phyloP scores from a whole-genome alignment of 2,888 invertebrate genomes.

The Cheilosia grossa region DNA sequence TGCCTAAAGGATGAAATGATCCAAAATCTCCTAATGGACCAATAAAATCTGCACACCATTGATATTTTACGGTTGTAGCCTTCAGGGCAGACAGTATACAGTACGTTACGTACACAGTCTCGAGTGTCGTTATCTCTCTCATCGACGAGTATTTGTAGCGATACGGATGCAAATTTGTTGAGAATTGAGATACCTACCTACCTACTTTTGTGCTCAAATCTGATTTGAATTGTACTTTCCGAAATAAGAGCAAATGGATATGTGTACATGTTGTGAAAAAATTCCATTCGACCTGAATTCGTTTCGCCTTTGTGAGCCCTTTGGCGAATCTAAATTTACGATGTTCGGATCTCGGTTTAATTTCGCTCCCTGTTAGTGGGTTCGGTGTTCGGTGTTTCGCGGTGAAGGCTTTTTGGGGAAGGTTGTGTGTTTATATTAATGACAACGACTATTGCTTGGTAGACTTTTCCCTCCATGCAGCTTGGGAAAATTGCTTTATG shows the following conservation, averaged over 20 bases:
- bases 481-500: constrained; percentile 24
- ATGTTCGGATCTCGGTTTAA: constrained; percentile 27
- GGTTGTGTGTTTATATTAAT: constrained; percentile 13
- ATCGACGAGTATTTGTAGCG: background rate
- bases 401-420: background rate
- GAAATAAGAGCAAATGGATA: constrained; percentile 9
- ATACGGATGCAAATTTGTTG: constrained; percentile 34
- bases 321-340: constrained; percentile 36
- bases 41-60: constrained; percentile 52
- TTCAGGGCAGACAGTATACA: constrained; percentile 19
- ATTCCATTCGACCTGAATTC: constrained; percentile 37
- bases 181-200: constrained; percentile 5
- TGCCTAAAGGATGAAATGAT: constrained; percentile 41
- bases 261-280: constrained; percentile 24
- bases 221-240: constrained; percentile 8
- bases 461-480: background rate
- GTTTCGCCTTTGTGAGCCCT: constrained; percentile 2
- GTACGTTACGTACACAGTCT: background rate
- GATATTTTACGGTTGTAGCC: constrained; percentile 51
- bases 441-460: constrained; percentile 30
- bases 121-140: background rate
- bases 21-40: constrained; percentile 43
- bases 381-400: constrained; percentile 9
- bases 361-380: background rate
- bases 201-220: constrained; percentile 1